phyloP scores from a whole-genome alignment of 2,113 vertebrate species.

The Caretta caretta region DNA sequence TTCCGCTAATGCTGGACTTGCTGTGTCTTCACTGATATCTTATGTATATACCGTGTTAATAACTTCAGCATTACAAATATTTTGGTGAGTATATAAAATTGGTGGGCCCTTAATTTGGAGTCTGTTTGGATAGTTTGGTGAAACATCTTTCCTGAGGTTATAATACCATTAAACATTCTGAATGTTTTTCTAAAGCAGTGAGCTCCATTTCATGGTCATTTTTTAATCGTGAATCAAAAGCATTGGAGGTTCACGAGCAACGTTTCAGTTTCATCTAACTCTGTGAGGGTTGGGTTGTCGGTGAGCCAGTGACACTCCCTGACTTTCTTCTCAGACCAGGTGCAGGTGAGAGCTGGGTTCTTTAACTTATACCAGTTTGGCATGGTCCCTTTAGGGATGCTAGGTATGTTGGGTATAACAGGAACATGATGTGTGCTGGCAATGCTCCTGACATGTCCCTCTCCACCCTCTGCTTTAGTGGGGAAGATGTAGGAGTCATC shows the following conservation, averaged over 20 bases:
- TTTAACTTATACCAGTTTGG: background rate
- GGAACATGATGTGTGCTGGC: fast-evolving
- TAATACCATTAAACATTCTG: background rate
- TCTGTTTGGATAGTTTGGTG: no score
- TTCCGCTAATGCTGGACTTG: background rate
- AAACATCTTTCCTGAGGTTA: background rate
- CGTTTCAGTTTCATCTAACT: background rate
- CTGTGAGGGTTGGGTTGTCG: background rate
- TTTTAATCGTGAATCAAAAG: background rate
- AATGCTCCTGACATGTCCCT: background rate
- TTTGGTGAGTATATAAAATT: conserved; percentile 15
- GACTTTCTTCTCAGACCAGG: background rate
- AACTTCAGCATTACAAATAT: background rate
- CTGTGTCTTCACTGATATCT: background rate
- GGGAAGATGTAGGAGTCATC: background rate
- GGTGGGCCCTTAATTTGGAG: background rate
- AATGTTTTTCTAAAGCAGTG: background rate
- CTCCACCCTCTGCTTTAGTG: background rate
- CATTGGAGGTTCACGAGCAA: background rate
- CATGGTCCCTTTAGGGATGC: background rate
- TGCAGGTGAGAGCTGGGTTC: background rate
- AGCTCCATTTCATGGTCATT: background rate
- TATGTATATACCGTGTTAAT: fast-evolving
- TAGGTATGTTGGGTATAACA: background rate
- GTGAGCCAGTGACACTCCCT: background rate